Percentiles rank a stretch among this genome's conserved stretches.
Conservation (phyloP, 2,797 vertebrate species). For the Galaxias olidus region DNA sequence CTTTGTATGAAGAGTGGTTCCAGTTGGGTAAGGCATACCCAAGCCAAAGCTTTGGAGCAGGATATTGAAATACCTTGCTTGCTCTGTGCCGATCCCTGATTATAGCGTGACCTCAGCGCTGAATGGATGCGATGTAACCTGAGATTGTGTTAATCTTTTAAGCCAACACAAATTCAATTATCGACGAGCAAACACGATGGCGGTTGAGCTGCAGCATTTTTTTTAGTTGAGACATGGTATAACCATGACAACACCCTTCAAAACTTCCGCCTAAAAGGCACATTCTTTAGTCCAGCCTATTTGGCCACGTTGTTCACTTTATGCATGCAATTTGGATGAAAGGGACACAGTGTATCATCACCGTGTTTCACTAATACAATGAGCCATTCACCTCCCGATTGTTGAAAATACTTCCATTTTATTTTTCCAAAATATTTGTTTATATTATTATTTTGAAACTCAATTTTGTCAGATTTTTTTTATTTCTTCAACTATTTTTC, state of each 20-base stretch:
- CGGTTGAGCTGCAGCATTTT: constrained; percentile 36
- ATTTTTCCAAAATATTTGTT: too few relatives aligned
- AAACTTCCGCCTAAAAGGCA: constrained; percentile 26
- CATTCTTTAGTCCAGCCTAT: constrained; percentile 25
- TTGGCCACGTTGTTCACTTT: constrained; percentile 29
- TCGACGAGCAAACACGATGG: constrained; percentile 62
- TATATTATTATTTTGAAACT: too few relatives aligned
- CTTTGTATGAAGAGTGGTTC: too few relatives aligned
- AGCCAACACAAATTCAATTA: constrained; percentile 69
- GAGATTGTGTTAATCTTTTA: constrained; percentile 73
- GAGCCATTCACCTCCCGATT: too few relatives aligned
- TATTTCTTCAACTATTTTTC: too few relatives aligned
- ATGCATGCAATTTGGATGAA: too few relatives aligned
- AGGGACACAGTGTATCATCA: too few relatives aligned
- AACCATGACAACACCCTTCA: constrained; percentile 40
- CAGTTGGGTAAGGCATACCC: constrained; percentile 3
- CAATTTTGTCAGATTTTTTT: too few relatives aligned
- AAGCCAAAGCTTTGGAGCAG: neutral
- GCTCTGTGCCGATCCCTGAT: constrained; percentile 31
- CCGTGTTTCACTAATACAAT: too few relatives aligned
- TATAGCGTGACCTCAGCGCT: constrained; percentile 42
- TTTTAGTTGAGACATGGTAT: constrained; percentile 36
- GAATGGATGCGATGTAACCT: constrained; percentile 63
- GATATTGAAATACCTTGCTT: constrained; percentile 23
- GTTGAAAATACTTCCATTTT: too few relatives aligned